These are phyloP conservation scores for Gnathonemus longibarbis DNA, from an alignment of 2,113 vertebrate genomes.

Conservation along the genomic window DNA sequence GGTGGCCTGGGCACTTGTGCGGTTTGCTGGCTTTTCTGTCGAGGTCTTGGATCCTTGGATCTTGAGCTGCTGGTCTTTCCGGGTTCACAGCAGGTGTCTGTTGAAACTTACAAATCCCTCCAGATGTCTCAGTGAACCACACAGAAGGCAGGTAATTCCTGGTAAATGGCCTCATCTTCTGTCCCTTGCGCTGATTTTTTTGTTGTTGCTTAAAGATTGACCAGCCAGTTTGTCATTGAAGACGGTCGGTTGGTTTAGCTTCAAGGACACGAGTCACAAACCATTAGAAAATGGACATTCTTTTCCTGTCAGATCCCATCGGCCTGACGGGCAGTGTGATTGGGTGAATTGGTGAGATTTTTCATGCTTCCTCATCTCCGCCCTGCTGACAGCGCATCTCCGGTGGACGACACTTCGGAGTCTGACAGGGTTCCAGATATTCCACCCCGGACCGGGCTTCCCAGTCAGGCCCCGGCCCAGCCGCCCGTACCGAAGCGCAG, in stretches of 20 bases:
- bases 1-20: background rate
- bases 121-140: background rate
- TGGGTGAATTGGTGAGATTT: conserved; percentile 32
- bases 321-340: background rate
- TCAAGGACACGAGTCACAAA: background rate
- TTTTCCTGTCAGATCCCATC: background rate
- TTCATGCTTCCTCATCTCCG: background rate
- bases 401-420: conserved; percentile 23
- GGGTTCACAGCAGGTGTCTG: background rate
- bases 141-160: background rate
- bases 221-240: background rate
- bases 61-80: background rate
- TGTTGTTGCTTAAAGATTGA: background rate
- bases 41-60: background rate
- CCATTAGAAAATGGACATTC: background rate
- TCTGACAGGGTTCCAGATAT: conserved; percentile 36
- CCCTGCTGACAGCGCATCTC: conserved; percentile 12
- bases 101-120: background rate
- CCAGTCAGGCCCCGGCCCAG: conserved; percentile 15
- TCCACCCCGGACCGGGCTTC: conserved; percentile 34
- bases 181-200: background rate
- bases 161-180: background rate
- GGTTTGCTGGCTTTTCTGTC: background rate
- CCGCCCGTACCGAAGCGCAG: conserved; percentile 17
- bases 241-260: background rate